Base-by-base conservation (phyloP, 2,888 invertebrate genomes). In the Ctena decussata region DNA sequence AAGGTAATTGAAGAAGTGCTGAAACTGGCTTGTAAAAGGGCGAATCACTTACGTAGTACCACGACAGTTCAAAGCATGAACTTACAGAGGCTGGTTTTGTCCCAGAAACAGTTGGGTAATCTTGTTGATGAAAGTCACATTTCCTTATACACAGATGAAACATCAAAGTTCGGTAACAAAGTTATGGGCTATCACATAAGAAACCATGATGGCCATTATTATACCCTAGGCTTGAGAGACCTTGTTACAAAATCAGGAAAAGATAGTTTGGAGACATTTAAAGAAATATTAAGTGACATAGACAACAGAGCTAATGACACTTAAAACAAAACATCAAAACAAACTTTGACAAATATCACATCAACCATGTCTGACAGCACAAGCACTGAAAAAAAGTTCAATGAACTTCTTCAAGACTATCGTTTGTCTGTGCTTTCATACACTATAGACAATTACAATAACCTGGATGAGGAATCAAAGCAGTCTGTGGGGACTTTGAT, bases 51-150 rank as follows among this genome's bases (percentile, higher is more conserved):
- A 24, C 78, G 60, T 30, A 44, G 70, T 49, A 44, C 35, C 32
- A 35, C 69, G 18, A 85, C 85, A 39, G 41, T 85, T 5, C 78
- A 79, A 37, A 75, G 76, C 69, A 82, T 82, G 79, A 71, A 78
- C 39, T 12, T 82, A 18, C 80, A 85, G 73, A 65, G 74, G 71
- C 37, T 79, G 8, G 53, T 46, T 27, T 21, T 85, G 0, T 8
- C 70, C 24, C 82, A 85, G 15, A 82, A 82, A 32, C 82, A 85
- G 24, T 39, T 84, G 11, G 35, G 18, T n/a, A 49, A 73, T 6
- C 72, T 73, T 65, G 65, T 78, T 15, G 35, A 41, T n/a, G 69
- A 53, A 12, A 27, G 24, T 27, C 24, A 81, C 30, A 73, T 60
- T 30, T 57, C 75, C 69, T 15, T 77, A 24, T 41, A 82, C 27